A percentile compares a stretch with the other conserved stretches of the same genome.
phyloP scores from a whole-genome alignment of 2,113 vertebrate genomes.

The Thamnaconus septentrionalis region DNA sequence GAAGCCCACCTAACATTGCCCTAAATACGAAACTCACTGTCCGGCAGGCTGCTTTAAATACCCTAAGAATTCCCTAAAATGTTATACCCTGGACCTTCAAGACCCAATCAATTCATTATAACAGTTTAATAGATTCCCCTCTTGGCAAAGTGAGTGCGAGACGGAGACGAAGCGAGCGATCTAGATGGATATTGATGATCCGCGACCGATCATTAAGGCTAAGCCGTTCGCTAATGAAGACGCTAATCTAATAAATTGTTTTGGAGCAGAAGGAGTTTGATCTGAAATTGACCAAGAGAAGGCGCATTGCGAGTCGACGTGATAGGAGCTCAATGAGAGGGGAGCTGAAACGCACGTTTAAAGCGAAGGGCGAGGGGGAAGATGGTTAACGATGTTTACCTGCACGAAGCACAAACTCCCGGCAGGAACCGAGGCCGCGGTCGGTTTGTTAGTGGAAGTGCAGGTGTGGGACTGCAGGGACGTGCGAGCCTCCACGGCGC shows the following conservation, averaged over 20 bases:
- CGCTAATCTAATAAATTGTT: slow-evolving; percentile 15
- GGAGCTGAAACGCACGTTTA: background rate
- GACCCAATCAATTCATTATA: slow-evolving; percentile 48
- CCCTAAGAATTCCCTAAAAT: too few relatives aligned
- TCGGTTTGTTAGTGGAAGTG: background rate
- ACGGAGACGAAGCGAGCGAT: slow-evolving; percentile 19
- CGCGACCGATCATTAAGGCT: slow-evolving; percentile 13
- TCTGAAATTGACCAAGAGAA: slow-evolving; percentile 1
- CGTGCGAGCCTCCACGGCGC: slow-evolving; percentile 3
- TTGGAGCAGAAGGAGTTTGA: slow-evolving; percentile 6
- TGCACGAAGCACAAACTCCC: background rate
- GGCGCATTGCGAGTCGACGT: background rate
- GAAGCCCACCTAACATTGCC: too few relatives aligned
- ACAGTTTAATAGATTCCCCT: slow-evolving; percentile 43
- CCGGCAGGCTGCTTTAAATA: too few relatives aligned
- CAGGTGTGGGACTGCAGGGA: background rate
- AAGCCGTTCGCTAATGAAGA: slow-evolving; percentile 21
- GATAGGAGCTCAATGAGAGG: too few relatives aligned
- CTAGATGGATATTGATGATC: slow-evolving; percentile 39
- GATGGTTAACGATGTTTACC: background rate
- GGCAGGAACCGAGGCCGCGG: too few relatives aligned
- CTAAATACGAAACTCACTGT: too few relatives aligned
- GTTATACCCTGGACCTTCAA: slow-evolving; percentile 19
- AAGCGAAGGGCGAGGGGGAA: background rate
- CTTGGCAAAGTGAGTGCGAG: slow-evolving; percentile 17